A percentile compares a stretch with the other conserved stretches of the same genome.
These are phyloP conservation scores for Melanaphis sacchari DNA, from an alignment of 1,140 invertebrate species.

Conservation along the genomic window DNA sequence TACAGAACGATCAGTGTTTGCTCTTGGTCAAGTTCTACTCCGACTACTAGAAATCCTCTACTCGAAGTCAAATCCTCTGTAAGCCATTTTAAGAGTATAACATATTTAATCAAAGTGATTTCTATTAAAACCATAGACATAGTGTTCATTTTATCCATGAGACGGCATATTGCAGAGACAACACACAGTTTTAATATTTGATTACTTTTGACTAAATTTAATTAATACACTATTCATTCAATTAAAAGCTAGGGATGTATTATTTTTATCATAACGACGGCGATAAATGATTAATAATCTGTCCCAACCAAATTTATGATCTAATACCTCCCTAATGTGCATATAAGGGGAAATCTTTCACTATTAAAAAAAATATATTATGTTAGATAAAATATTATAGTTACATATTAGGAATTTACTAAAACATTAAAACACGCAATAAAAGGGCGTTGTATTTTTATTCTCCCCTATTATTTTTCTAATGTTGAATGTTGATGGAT, in stretches of 20 bases:
- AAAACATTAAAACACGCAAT: neutral
- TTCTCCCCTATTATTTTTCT: neutral
- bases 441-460: constrained; percentile 9
- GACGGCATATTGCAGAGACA: neutral
- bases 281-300: neutral
- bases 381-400: neutral
- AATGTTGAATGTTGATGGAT: neutral
- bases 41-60: neutral
- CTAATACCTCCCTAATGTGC: neutral
- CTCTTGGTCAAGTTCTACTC: neutral
- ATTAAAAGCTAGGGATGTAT: neutral
- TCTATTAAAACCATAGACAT: neutral
- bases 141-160: neutral
- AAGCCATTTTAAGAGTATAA: neutral
- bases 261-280: neutral
- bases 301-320: neutral
- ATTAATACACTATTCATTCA: neutral
- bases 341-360: neutral
- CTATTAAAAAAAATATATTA: neutral
- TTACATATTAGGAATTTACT: neutral
- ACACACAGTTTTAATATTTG: neutral
- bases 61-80: neutral
- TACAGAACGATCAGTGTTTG: neutral
- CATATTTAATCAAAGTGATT: neutral
- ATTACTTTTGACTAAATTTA: neutral